Conservation (phyloP, 2,113 vertebrate genomes). For the Myotis yumanensis region DNA sequence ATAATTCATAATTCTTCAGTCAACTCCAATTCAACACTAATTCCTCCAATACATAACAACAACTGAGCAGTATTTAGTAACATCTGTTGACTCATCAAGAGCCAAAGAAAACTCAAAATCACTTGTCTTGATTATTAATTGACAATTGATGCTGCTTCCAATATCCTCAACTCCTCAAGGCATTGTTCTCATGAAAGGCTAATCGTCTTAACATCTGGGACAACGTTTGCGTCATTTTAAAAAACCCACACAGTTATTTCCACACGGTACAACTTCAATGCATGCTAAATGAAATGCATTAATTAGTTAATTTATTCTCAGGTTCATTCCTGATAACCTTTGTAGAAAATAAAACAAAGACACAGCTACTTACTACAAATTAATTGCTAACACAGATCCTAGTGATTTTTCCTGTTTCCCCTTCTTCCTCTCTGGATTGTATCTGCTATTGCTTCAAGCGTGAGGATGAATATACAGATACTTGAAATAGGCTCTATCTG, state of each 20-base stretch:
- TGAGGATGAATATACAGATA: not conserved
- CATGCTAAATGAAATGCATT: not conserved
- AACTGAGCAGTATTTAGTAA: not conserved
- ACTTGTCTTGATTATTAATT: conserved; percentile 30
- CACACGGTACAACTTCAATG: not conserved
- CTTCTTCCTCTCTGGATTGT: not conserved
- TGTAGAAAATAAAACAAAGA: conserved; percentile 5
- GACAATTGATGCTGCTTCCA: not conserved
- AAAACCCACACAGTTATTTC: not conserved
- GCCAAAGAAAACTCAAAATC: not conserved
- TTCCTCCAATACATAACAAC: not conserved
- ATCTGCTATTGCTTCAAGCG: not conserved
- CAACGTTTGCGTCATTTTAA: not conserved
- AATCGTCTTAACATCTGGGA: not conserved
- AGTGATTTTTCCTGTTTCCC: not conserved
- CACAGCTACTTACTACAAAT: not conserved
- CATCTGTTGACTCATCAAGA: not conserved
- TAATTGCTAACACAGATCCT: not conserved
- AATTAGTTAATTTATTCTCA: not conserved
- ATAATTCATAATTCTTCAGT: not conserved
- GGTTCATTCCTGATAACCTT: not conserved
- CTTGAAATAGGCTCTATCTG: not conserved
- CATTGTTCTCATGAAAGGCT: not conserved
- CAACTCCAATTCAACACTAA: conserved; percentile 35
- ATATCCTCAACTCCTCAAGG: not conserved